Percentiles rank a stretch among this genome's conserved stretches.
These are phyloP conservation scores for Pyxicephalus adspersus DNA, from an alignment of 2,113 vertebrate species.

Conservation along the genomic window DNA sequence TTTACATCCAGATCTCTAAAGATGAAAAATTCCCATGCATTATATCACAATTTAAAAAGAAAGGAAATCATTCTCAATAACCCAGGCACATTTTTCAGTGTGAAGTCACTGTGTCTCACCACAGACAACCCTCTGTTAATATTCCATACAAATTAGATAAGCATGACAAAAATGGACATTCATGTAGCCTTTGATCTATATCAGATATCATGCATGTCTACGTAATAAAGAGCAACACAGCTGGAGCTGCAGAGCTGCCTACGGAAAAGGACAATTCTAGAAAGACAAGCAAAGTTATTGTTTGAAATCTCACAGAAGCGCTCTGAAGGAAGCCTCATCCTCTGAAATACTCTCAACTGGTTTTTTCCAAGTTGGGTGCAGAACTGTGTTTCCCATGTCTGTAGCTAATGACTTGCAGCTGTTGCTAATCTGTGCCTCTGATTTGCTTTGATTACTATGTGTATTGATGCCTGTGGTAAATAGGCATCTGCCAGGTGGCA, in stretches of 20 bases:
- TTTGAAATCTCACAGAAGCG: constrained; percentile 68
- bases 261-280: constrained; percentile 60
- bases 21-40: too few relatives aligned
- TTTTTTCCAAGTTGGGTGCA: constrained; percentile 79
- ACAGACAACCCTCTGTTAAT: neutral
- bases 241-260: constrained; percentile 36
- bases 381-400: constrained; percentile 82
- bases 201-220: constrained; percentile 53
- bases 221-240: constrained; percentile 58
- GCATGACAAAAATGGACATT: neutral
- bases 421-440: constrained; percentile 84
- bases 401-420: constrained; percentile 87
- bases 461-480: constrained; percentile 85
- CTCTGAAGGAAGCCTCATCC: constrained; percentile 76
- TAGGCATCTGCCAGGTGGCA: constrained; percentile 86
- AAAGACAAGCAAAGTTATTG: constrained; percentile 78
- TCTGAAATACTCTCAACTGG: constrained; percentile 74
- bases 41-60: constrained; percentile 28
- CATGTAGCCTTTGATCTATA: neutral
- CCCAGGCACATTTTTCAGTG: neutral
- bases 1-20: too few relatives aligned
- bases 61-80: neutral
- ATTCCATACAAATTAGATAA: neutral
- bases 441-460: constrained; percentile 86
- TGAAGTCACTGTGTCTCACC: neutral